A percentile compares a stretch with the other conserved stretches of the same genome.
These are phyloP conservation scores for Neoniphon sammara DNA, from an alignment of 2,797 vertebrate genomes.

Conservation along the genomic window DNA sequence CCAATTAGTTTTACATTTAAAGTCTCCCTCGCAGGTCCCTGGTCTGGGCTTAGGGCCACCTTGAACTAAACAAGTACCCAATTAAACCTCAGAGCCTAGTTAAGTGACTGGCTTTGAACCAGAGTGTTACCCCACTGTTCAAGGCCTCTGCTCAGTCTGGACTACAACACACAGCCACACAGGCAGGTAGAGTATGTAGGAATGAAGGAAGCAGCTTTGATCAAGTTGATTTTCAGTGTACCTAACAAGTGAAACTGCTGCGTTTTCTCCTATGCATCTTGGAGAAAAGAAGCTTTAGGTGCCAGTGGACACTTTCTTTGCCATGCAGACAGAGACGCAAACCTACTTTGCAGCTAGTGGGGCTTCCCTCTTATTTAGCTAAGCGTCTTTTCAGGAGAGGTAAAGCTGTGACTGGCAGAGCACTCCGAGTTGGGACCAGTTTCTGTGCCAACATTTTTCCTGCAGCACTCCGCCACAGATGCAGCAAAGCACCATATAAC, in stretches of 20 bases:
- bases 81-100: constrained; percentile 62
- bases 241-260: neutral
- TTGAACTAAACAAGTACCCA: constrained; percentile 52
- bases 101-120: constrained; percentile 45
- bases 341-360: neutral
- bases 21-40: constrained; percentile 15
- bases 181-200: neutral
- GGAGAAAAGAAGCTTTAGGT: neutral
- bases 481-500: constrained; percentile 32
- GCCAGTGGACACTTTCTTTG: neutral
- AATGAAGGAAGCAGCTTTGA: neutral
- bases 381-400: constrained; percentile 22
- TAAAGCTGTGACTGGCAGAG: constrained; percentile 39
- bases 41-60: constrained; percentile 36
- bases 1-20: constrained; percentile 27
- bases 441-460: constrained; percentile 36
- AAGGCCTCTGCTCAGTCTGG: too few relatives aligned
- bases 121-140: constrained; percentile 16
- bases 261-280: neutral
- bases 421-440: constrained; percentile 29
- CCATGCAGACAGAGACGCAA: neutral
- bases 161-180: constrained; percentile 1
- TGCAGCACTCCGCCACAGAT: constrained; percentile 42
- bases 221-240: neutral
- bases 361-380: constrained; percentile 2